These are phyloP conservation scores for Pteropus alecto DNA, from an alignment of 2,113 vertebrate species.

Conservation along the genomic window DNA sequence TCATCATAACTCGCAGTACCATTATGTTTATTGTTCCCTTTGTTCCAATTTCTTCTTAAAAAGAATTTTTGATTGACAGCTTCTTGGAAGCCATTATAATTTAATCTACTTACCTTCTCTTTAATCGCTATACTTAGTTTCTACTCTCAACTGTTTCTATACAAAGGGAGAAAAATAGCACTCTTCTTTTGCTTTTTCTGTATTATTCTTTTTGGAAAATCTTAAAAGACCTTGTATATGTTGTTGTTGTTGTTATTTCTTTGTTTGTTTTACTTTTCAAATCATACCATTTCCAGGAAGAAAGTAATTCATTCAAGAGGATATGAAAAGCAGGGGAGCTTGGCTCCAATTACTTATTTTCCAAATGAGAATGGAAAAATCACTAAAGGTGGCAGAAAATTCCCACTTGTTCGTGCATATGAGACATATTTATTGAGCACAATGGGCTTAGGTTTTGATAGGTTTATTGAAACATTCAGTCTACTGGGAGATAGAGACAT, in stretches of 20 bases:
- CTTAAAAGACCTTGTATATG: neutral
- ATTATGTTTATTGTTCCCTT: neutral
- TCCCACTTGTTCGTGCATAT: neutral
- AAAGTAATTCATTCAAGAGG: neutral
- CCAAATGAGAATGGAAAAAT: neutral
- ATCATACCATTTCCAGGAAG: neutral
- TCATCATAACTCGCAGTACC: neutral
- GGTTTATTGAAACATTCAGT: neutral
- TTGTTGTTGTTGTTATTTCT: too few relatives aligned
- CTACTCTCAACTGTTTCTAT: neutral
- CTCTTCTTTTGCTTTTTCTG: neutral
- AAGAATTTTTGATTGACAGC: neutral
- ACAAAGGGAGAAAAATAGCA: neutral
- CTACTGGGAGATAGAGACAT: neutral
- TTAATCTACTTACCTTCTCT: slow-evolving; percentile 24
- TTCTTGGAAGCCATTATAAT: slow-evolving; percentile 42
- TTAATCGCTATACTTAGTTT: slow-evolving; percentile 8
- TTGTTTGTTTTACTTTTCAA: neutral
- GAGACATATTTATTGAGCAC: neutral
- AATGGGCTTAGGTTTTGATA: neutral
- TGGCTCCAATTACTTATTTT: neutral
- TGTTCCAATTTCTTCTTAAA: neutral
- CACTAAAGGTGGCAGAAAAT: neutral
- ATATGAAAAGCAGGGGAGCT: neutral
- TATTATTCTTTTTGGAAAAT: neutral